A percentile compares a stretch with the other conserved stretches of the same genome.
Conservation (phyloP, 30 jellyfish, hydroid and myxozoan species). For the Cassiopea andromeda region DNA sequence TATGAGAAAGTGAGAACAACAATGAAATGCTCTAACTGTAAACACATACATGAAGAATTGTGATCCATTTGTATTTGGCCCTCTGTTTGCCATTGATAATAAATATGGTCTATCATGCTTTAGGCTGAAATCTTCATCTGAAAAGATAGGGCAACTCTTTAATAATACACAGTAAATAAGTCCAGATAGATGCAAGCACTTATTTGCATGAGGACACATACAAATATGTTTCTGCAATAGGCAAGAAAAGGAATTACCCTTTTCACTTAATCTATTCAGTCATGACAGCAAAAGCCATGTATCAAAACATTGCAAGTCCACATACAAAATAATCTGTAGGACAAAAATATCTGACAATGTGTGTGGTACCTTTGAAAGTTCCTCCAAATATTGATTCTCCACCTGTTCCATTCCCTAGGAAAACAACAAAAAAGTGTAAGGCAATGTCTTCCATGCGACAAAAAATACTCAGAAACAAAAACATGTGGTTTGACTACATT, state of each 20-base stretch:
- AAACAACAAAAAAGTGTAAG: background rate
- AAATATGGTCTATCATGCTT: slow-evolving; percentile 90
- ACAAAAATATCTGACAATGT: background rate
- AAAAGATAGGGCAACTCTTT: background rate
- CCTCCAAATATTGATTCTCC: slow-evolving; percentile 99
- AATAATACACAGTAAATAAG: too few species aligned
- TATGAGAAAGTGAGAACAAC: background rate
- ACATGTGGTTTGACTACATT: too few species aligned
- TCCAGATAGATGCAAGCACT: too few species aligned
- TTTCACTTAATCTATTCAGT: too few species aligned
- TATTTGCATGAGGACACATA: too few species aligned
- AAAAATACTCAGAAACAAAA: too few species aligned
- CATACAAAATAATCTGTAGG: too few species aligned
- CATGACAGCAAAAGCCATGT: too few species aligned
- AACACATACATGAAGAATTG: slow-evolving; percentile 96
- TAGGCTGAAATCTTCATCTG: slow-evolving; percentile 90
- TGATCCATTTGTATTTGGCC: slow-evolving; percentile 99
- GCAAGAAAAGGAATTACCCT: too few species aligned
- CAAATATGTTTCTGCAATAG: too few species aligned
- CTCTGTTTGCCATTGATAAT: slow-evolving; percentile 99
- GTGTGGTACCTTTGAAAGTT: slow-evolving; percentile 82
- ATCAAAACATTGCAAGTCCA: too few species aligned
- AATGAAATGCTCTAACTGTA: slow-evolving; percentile 6
- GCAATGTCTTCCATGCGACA: too few species aligned
- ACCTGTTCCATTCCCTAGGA: slow-evolving; percentile 95